A percentile compares a stretch with the other conserved stretches of the same genome.
Conservation (phyloP, 2,113 vertebrate species). For the Halichoeres trimaculatus region DNA sequence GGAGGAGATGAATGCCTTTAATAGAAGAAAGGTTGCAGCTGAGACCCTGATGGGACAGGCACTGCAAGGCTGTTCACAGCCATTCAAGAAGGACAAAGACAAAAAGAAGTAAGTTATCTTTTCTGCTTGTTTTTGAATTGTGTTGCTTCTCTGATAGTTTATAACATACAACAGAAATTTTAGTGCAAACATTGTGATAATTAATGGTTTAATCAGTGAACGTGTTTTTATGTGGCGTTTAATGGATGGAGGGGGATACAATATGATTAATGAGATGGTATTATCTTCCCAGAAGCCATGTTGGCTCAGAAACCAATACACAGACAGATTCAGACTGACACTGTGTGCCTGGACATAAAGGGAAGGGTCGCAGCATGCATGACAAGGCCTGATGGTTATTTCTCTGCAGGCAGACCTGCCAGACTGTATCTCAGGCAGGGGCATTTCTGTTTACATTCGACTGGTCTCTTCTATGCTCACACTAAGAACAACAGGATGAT, state of each 20-base stretch:
- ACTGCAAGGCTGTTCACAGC: constrained; percentile 86
- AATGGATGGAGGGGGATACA: constrained; percentile 18
- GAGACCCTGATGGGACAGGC: constrained; percentile 93
- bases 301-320: constrained; percentile 62
- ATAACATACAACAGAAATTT: neutral
- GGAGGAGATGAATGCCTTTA: constrained; percentile 92
- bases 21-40: constrained; percentile 89
- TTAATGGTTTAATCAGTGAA: constrained; percentile 16
- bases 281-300: constrained; percentile 62
- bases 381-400: constrained; percentile 59
- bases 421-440: constrained; percentile 68
- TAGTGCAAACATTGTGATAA: neutral
- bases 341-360: constrained; percentile 59
- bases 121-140: neutral
- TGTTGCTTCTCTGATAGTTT: neutral
- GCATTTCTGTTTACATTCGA: constrained; percentile 57
- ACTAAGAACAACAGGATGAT: constrained; percentile 44
- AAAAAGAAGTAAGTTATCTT: constrained; percentile 92
- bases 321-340: constrained; percentile 74
- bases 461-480: constrained; percentile 45
- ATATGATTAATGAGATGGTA: constrained; percentile 60
- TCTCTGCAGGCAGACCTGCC: constrained; percentile 71
- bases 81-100: constrained; percentile 94
- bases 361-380: constrained; percentile 65
- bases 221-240: constrained; percentile 16